Conservation (phyloP, 2,888 invertebrate genomes). For the Leucophenga montana region DNA sequence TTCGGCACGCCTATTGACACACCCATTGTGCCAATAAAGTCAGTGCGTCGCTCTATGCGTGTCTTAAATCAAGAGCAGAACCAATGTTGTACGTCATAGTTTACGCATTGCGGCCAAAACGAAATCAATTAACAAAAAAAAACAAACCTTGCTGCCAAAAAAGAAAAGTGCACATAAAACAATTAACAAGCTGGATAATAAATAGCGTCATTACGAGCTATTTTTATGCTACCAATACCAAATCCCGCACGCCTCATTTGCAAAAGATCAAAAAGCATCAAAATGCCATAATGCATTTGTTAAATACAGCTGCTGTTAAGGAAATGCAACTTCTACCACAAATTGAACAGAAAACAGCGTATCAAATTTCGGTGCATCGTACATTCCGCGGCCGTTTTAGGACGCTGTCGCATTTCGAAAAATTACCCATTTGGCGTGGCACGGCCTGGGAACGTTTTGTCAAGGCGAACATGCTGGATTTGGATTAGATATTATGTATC, state of each 20-base stretch:
- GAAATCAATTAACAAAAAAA: not conserved
- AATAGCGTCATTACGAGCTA: constrained; percentile 45
- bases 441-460: constrained; percentile 67
- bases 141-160: too few relatives aligned
- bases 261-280: constrained; percentile 54
- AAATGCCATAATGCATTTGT: constrained; percentile 66
- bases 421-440: constrained; percentile 69
- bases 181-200: constrained; percentile 36
- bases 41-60: not conserved
- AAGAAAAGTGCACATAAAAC: not conserved
- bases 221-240: not conserved
- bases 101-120: constrained; percentile 37
- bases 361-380: constrained; percentile 71
- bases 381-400: constrained; percentile 68
- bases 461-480: constrained; percentile 13
- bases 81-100: constrained; percentile 33
- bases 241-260: not conserved
- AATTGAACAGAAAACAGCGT: constrained; percentile 73
- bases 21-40: too few relatives aligned
- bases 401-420: constrained; percentile 65
- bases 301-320: constrained; percentile 71
- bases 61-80: too few relatives aligned
- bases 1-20: too few relatives aligned
- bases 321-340: constrained; percentile 72
- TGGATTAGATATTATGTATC: too few relatives aligned